These are phyloP conservation scores for Poecilobothrus nobilitatus DNA, from an alignment of 2,888 invertebrate genomes.

Conservation along the genomic window DNA sequence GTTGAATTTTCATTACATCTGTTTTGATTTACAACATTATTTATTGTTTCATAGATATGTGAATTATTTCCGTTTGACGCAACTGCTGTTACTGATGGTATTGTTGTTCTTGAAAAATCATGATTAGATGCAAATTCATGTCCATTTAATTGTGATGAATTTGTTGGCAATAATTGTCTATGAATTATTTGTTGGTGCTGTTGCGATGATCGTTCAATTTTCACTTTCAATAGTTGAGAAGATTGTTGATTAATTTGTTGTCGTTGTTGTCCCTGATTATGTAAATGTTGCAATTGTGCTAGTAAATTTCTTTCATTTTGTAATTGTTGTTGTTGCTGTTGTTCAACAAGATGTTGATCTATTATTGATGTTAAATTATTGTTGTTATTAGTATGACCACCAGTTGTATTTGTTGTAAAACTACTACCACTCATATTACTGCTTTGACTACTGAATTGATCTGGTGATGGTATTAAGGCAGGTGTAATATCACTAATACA, in stretches of 20 bases:
- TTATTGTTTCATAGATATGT: constrained; percentile 25
- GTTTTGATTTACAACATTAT: not conserved
- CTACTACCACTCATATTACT: constrained; percentile 10
- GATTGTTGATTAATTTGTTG: not conserved
- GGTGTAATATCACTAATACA: constrained; percentile 16
- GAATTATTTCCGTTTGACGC: constrained; percentile 20
- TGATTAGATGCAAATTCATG: not conserved
- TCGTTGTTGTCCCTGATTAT: constrained; percentile 8
- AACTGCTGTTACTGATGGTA: constrained; percentile 13
- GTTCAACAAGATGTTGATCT: constrained; percentile 13
- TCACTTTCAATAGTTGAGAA: not conserved
- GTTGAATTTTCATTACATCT: not conserved
- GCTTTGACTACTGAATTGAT: not conserved
- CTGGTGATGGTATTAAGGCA: constrained; percentile 19
- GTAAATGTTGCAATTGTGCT: constrained; percentile 10
- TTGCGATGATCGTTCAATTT: constrained; percentile 16
- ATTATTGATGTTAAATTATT: constrained; percentile 16
- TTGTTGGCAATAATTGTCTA: constrained; percentile 15
- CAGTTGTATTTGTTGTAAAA: constrained; percentile 20
- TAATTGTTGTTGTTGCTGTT: constrained; percentile 12
- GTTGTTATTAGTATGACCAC: constrained; percentile 10
- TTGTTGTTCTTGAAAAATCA: constrained; percentile 8
- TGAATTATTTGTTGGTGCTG: constrained; percentile 23
- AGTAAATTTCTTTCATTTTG: constrained; percentile 8
- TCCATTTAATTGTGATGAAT: constrained; percentile 20